Percentiles rank a stretch among this genome's conserved stretches.
These are phyloP conservation scores for Lycopodina hypogea DNA, from an alignment of 37 sponge, comb jelly and placozoan genomes.

Conservation along the genomic window DNA sequence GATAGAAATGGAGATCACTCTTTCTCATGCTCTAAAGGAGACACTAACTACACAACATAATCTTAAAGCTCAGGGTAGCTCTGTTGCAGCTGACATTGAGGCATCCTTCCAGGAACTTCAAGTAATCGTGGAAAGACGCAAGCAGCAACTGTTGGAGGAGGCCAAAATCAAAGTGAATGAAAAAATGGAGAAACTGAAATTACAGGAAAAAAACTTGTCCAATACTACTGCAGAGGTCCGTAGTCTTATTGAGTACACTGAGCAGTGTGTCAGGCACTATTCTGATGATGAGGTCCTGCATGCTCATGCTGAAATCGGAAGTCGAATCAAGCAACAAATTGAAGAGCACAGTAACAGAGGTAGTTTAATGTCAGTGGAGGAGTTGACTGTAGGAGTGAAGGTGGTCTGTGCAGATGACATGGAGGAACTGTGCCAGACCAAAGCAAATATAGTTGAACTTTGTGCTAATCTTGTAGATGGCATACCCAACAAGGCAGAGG, in stretches of 20 bases:
- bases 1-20: background rate
- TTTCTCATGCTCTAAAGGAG: background rate
- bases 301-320: background rate
- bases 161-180: background rate
- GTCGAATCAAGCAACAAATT: background rate
- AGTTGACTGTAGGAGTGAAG: conserved; percentile 4
- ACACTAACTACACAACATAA: background rate
- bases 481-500: background rate
- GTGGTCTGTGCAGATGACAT: background rate
- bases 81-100: conserved; percentile 8
- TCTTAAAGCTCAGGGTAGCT: conserved; percentile 2
- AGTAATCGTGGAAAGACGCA: conserved; percentile 2
- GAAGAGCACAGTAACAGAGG: background rate
- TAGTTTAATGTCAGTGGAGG: conserved; percentile 4
- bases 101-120: conserved; percentile 20
- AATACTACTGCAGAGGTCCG: background rate
- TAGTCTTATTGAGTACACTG: conserved; percentile 3
- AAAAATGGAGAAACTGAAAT: background rate
- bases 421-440: conserved; percentile 1
- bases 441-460: conserved; percentile 1
- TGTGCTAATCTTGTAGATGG: background rate
- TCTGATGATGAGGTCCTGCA: conserved; percentile 20
- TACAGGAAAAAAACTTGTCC: background rate
- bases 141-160: conserved; percentile 13
- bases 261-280: background rate